Conservation (phyloP, 1,140 invertebrate genomes). For the Eumaeus atala region DNA sequence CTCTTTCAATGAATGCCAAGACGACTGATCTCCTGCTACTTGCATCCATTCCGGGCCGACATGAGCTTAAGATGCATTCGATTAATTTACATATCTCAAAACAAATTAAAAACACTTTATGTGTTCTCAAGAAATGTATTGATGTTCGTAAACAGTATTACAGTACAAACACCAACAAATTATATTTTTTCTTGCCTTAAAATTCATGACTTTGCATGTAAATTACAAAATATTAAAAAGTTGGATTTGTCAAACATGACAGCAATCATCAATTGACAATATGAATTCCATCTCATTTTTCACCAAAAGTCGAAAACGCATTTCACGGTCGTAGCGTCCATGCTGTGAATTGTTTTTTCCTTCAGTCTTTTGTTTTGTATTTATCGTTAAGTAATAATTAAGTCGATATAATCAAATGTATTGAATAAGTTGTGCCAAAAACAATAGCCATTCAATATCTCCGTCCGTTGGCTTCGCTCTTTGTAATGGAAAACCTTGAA, state of each 20-base stretch:
- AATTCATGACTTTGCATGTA: neutral
- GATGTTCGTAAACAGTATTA: no score
- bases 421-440: constrained; percentile 11
- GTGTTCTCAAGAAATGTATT: no score
- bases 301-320: neutral
- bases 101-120: no score
- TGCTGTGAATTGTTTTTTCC: neutral
- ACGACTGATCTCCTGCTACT: no score
- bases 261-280: neutral
- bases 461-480: constrained; percentile 35
- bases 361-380: constrained; percentile 1
- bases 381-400: neutral
- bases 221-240: neutral
- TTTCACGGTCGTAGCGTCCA: neutral
- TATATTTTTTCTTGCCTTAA: no score
- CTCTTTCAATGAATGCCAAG: no score
- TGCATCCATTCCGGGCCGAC: no score
- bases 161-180: no score
- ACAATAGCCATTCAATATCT: constrained; percentile 11
- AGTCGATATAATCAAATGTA: neutral
- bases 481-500: constrained; percentile 60
- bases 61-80: no score
- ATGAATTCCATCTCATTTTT: constrained; percentile 1
- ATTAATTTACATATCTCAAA: no score
- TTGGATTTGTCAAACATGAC: neutral